Percentiles rank a stretch among this genome's conserved stretches.
Evolutionary conservation across 2,797 vertebrate species (phyloP).

Genomic region (Clamator glandarius): DNA sequence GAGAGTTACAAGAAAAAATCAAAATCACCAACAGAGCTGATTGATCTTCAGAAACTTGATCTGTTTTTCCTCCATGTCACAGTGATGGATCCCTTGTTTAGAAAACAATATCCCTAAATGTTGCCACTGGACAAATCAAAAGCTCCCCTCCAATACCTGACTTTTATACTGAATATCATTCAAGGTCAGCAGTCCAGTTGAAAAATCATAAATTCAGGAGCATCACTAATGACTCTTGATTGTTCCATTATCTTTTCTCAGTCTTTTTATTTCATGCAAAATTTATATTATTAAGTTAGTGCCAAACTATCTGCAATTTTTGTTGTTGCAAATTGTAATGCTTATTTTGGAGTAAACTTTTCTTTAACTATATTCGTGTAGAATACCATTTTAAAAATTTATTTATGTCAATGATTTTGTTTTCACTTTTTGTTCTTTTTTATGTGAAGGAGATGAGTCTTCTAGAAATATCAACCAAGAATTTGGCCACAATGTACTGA

Average conservation of each 20-base stretch:
- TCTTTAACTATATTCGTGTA: too few relatives aligned
- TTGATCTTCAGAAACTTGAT: conserved; percentile 8
- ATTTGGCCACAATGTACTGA: not conserved
- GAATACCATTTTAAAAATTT: too few relatives aligned
- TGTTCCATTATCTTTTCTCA: conserved; percentile 23
- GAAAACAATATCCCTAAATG: conserved; percentile 5
- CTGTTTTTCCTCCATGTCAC: not conserved
- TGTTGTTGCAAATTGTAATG: too few relatives aligned
- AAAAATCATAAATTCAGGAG: conserved; percentile 2
- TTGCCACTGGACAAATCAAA: conserved; percentile 50
- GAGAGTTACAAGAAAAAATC: not conserved
- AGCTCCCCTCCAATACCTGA: not conserved
- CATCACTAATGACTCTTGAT: conserved; percentile 44
- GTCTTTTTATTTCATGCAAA: conserved; percentile 10
- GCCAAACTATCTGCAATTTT: too few relatives aligned
- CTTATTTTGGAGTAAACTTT: too few relatives aligned
- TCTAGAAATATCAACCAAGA: too few relatives aligned
- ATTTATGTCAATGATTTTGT: too few relatives aligned
- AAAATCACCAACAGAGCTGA: not conserved
- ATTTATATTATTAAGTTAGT: not conserved
- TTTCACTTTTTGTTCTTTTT: too few relatives aligned
- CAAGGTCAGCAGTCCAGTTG: not conserved
- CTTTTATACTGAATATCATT: conserved; percentile 27
- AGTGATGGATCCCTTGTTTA: conserved; percentile 15
- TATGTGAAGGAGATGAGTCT: too few relatives aligned